Conservation (phyloP, 2,113 vertebrate genomes). For the Gymnocephalus cernua region DNA sequence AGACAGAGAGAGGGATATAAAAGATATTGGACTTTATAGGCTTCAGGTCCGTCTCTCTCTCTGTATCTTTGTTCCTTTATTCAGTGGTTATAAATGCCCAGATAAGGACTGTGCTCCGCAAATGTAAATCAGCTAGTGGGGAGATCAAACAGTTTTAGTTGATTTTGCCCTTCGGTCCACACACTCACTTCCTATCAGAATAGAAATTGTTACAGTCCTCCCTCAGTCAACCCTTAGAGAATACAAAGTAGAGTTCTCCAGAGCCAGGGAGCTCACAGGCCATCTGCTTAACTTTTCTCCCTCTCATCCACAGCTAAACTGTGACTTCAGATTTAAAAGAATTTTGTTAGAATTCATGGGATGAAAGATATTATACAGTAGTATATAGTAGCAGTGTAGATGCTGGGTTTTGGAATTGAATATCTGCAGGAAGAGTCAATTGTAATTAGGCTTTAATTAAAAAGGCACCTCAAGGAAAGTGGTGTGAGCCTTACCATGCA, state of each 20-base stretch:
- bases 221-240: slow-evolving; percentile 72
- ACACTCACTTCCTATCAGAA: slow-evolving; percentile 75
- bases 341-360: slow-evolving; percentile 21
- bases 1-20: not conserved
- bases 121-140: slow-evolving; percentile 81
- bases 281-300: slow-evolving; percentile 57
- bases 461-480: slow-evolving; percentile 17
- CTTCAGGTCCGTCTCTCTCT: slow-evolving; percentile 54
- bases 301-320: slow-evolving; percentile 55
- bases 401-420: not conserved
- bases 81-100: slow-evolving; percentile 75
- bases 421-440: not conserved
- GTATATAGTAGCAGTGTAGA: not conserved
- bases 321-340: slow-evolving; percentile 56
- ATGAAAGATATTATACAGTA: slow-evolving; percentile 8
- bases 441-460: slow-evolving; percentile 19
- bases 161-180: slow-evolving; percentile 75
- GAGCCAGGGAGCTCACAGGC: slow-evolving; percentile 48
- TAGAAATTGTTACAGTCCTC: slow-evolving; percentile 69
- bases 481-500: slow-evolving; percentile 8
- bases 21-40: slow-evolving; percentile 27
- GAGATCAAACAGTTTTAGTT: slow-evolving; percentile 80
- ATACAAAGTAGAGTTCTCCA: slow-evolving; percentile 65
- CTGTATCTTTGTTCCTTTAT: slow-evolving; percentile 54
- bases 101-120: slow-evolving; percentile 71